These are phyloP conservation scores for Decapterus maruadsi DNA, from an alignment of 2,797 vertebrate genomes.

Conservation along the genomic window DNA sequence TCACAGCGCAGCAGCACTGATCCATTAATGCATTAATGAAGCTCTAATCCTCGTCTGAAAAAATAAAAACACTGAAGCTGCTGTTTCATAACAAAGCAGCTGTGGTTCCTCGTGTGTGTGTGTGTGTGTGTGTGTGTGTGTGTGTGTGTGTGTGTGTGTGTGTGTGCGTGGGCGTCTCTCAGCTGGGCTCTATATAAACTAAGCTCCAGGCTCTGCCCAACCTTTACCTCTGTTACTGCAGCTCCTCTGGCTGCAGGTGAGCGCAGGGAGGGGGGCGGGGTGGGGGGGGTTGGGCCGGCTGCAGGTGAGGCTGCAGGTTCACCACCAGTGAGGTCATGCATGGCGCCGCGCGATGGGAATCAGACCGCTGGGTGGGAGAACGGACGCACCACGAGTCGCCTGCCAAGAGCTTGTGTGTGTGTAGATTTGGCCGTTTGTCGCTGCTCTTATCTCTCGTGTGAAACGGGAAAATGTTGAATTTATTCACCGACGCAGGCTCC, in stretches of 20 bases:
- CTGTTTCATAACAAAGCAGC: slow-evolving; percentile 64
- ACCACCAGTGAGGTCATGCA: slow-evolving; percentile 1
- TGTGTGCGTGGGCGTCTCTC: not conserved
- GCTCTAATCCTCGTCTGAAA: slow-evolving; percentile 55
- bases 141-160: not conserved
- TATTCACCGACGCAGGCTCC: not conserved
- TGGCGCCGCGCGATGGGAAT: not conserved
- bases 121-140: not conserved
- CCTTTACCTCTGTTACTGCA: not conserved
- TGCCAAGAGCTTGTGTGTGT: slow-evolving; percentile 16
- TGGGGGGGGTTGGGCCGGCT: not conserved
- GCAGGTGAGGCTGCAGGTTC: not conserved
- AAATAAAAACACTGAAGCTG: slow-evolving; percentile 38
- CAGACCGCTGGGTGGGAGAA: not conserved
- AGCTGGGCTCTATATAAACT: not conserved
- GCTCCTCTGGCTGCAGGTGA: slow-evolving; percentile 21
- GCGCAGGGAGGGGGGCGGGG: not conserved
- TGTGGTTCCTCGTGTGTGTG: slow-evolving; percentile 21
- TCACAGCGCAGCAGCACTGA: slow-evolving; percentile 30
- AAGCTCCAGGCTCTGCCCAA: not conserved
- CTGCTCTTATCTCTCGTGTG: not conserved
- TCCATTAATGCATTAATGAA: slow-evolving; percentile 73
- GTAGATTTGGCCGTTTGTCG: slow-evolving; percentile 4
- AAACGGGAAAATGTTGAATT: slow-evolving; percentile 5
- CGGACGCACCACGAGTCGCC: not conserved